A percentile compares a stretch with the other conserved stretches of the same genome.
These are phyloP conservation scores for Rosalia funebris DNA, from an alignment of 2,888 invertebrate species.

Conservation along the genomic window DNA sequence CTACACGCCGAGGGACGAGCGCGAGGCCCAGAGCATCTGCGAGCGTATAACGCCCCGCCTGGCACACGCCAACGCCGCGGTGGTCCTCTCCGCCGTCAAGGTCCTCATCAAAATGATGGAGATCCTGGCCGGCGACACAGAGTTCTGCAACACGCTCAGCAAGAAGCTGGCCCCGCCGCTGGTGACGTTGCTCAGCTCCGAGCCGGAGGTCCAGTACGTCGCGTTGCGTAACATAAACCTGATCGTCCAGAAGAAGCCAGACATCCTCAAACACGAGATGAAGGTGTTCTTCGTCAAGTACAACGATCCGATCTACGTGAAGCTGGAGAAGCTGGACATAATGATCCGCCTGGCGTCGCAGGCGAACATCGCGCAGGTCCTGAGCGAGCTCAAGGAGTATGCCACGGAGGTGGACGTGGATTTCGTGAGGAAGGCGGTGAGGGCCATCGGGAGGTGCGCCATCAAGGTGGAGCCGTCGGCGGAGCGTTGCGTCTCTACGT, in stretches of 20 bases:
- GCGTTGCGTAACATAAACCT: constrained; percentile 98
- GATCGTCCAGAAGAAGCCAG: constrained; percentile 98
- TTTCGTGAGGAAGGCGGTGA: constrained; percentile 98
- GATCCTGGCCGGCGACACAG: constrained; percentile 88
- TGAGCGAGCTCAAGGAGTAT: constrained; percentile 98
- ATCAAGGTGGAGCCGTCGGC: constrained; percentile 98
- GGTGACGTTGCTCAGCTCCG: constrained; percentile 95
- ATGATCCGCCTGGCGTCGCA: constrained; percentile 99
- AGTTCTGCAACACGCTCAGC: constrained; percentile 91
- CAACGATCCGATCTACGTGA: constrained; percentile 99
- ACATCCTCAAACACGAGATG: constrained; percentile 99
- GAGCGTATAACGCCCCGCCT: constrained; percentile 96
- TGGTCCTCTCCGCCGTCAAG: constrained; percentile 98
- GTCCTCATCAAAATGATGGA: constrained; percentile 98
- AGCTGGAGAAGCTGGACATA: constrained; percentile 97
- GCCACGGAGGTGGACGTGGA: constrained; percentile 99
- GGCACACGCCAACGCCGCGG: constrained; percentile 99
- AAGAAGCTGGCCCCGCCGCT: constrained; percentile 99
- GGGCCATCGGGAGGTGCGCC: constrained; percentile 98
- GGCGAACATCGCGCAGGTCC: constrained; percentile 96
- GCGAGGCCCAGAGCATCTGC: constrained; percentile 98
- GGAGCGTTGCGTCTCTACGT: constrained; percentile 96
- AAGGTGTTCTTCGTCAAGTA: constrained; percentile 99
- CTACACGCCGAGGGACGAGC: constrained; percentile 95
- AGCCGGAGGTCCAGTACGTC: constrained; percentile 99